Evolutionary conservation across 2,888 invertebrate genomes (phyloP), one percentile per base, ranked within the genome.

Genomic region (Frankliniella fusca): DNA sequence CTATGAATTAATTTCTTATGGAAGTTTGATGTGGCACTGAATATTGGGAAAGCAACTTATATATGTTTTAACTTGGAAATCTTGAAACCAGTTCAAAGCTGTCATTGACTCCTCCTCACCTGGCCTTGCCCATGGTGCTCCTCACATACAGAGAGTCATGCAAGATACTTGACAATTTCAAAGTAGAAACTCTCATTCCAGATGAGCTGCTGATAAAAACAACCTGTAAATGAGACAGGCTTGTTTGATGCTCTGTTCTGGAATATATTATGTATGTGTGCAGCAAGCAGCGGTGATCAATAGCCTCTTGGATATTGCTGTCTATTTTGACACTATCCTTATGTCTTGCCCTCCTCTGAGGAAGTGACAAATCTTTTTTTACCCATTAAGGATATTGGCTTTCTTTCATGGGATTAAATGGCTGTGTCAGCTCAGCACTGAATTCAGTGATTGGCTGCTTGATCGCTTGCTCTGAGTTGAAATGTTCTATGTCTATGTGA

Each of bases 391-490:
- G 18, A 54, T 54, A 0, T 54, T 5, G 15, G 54, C 54, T 54
- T 15, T 11, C 18, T 54, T 15, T 15, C 54, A 20, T 20, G 15
- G 38, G 5, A 5, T 38, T 38, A 3, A 38, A 38, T 38, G 38
- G 38, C 38, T 76, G 23, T 27, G 23, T 27, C 12, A 76, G 23
- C 27, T 27, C 23, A 27, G 12, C 70, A 76, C 70, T 27, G 23
- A 12, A 76, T 23, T 27, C 23, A 76, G 23, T 27, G 23, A 23
- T 27, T 76, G 70, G n/a, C 70, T 27, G 27, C 23, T 23, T 12
- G 70, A 76, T 76, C 70, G 27, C 70, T 76, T 76, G 70, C 70
- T 8, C 27, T 27, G 70, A 76, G 70, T 76, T 76, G 70, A 76
- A 12, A 76, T 76, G 70, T 76, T 76, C 70, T 76, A 23, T 76